Evolutionary conservation across 2,797 vertebrate species (phyloP).

Genomic region (Sitta carolinensis): DNA sequence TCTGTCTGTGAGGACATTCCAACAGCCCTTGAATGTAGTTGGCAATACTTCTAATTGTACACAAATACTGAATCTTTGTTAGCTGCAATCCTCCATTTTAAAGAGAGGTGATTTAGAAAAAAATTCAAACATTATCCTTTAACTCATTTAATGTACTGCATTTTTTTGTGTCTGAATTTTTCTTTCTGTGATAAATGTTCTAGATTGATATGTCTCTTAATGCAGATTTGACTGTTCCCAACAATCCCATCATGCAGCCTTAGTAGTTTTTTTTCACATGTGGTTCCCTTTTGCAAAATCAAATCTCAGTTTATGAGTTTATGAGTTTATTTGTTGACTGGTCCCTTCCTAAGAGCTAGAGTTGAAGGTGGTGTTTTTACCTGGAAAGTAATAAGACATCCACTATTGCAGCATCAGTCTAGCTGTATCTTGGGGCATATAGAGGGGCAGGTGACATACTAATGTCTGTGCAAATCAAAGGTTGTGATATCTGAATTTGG

Average conservation of each 20-base stretch:
- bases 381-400: background rate
- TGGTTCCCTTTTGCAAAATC: background rate
- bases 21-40: background rate
- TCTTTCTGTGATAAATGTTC: background rate
- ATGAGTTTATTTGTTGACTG: background rate
- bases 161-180: background rate
- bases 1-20: background rate
- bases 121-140: background rate
- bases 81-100: background rate
- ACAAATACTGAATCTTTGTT: background rate
- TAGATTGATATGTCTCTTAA: background rate
- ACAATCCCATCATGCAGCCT: background rate
- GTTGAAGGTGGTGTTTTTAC: background rate
- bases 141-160: background rate
- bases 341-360: background rate
- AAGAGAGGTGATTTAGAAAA: background rate
- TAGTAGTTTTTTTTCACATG: background rate
- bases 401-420: background rate
- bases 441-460: background rate
- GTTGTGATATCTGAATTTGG: background rate
- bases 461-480: background rate
- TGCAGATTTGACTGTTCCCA: background rate
- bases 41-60: background rate
- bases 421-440: background rate
- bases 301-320: background rate